Base-by-base conservation (phyloP, 2,888 invertebrate genomes). In the Tanytarsus gracilentus region DNA sequence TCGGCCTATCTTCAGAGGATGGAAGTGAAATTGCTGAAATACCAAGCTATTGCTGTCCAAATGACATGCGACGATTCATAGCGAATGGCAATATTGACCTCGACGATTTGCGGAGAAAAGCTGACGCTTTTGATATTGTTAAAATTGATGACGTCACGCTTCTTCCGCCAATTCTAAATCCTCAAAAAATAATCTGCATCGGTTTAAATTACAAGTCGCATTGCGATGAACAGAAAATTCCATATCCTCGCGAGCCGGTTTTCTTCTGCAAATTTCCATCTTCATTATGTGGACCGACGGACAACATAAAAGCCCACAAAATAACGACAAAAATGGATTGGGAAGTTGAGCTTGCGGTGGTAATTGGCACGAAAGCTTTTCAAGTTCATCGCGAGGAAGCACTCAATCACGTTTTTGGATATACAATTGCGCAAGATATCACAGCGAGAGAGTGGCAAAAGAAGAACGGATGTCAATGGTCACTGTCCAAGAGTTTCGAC, bases 361-460 rank as follows among this genome's bases (percentile, higher is more conserved):
- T 94, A 1, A 88, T 94, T 61, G 90, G 92, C 7, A 86, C 84
- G 69, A 77, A 76, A 64, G 87, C 86, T 1, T 84, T 84, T 66
- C 75, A 79, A 60, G 81, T 93, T n/a, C 73, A 80, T 53, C 78
- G 77, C 6, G 78, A 79, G 3, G 77, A 86, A 44, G 92, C 86
- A 0, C 79, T 83, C 67, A 78, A 86, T 52, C 82, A 85, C 68
- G 80, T 94, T 1, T 84, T 90, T 66, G 93, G 93, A 0, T 93
- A 89, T 70, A 86, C 89, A 1, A 79, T 90, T 1, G 90, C 90
- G 0, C 91, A 93, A 73, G 94, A 94, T 72, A 85, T 94, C 51
- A 84, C 84, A 52, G 92, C 90, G 0, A 76, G 92, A 40, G 92
- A 93, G 69, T 92, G 92, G 92, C 90, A 89, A 72, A 85, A 88